Conservation (phyloP, 2,797 vertebrate genomes). For the Orientallactaga sibirica region DNA sequence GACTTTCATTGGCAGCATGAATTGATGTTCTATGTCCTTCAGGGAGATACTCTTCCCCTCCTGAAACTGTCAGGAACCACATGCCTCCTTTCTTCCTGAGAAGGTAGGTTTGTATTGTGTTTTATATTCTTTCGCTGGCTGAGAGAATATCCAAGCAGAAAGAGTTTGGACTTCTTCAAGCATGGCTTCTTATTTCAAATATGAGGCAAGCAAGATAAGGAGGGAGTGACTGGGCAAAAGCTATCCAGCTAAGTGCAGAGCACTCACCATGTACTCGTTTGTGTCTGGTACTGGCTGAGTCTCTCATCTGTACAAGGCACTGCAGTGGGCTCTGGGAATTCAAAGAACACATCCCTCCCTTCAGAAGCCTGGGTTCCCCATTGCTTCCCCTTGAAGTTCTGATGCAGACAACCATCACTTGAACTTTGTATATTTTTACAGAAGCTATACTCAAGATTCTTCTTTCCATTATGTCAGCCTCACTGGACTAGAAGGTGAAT, state of each 20-base stretch:
- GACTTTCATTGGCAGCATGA: background rate
- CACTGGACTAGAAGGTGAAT: background rate
- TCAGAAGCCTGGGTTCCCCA: rapidly evolving
- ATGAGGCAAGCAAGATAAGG: background rate
- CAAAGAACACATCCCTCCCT: background rate
- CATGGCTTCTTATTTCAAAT: conserved; percentile 13
- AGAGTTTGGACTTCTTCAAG: conserved; percentile 6
- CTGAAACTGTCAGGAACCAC: background rate
- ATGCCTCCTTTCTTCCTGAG: background rate
- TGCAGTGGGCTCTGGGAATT: background rate
- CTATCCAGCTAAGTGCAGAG: background rate
- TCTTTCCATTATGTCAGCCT: background rate
- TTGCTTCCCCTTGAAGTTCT: background rate
- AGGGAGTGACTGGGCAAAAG: background rate
- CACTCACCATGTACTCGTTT: background rate
- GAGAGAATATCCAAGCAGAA: background rate
- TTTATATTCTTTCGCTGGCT: background rate
- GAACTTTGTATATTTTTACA: background rate
- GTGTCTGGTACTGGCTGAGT: background rate
- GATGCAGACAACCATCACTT: background rate
- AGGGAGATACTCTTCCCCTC: background rate
- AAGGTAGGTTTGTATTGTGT: background rate
- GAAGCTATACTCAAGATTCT: background rate
- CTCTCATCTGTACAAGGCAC: background rate
- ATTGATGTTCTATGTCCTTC: background rate